Evolutionary conservation across 2,888 invertebrate species (phyloP).

Genomic region (Pollenia labialis): DNA sequence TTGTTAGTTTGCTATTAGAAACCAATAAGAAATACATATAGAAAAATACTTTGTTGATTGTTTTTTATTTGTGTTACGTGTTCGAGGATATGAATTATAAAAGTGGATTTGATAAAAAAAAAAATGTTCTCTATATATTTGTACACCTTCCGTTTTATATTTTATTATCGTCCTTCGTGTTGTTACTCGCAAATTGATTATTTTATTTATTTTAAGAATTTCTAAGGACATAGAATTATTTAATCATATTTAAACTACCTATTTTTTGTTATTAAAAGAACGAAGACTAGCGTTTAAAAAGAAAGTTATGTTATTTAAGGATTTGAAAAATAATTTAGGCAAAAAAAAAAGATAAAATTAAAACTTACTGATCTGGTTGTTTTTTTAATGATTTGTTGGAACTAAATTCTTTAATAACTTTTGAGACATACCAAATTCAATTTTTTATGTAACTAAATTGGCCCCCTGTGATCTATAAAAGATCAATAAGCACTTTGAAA

Average conservation of each 20-base stretch:
- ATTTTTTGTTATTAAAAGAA: not conserved
- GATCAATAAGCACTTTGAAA: too few species aligned
- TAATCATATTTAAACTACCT: conserved; percentile 30
- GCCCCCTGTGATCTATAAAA: too few species aligned
- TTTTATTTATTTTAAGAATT: conserved; percentile 52
- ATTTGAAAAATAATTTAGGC: too few species aligned
- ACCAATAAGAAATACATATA: not conserved
- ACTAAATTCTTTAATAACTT: too few species aligned
- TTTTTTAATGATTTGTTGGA: too few species aligned
- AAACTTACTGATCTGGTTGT: too few species aligned
- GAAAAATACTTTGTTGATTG: conserved; percentile 55
- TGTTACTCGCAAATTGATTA: conserved; percentile 43
- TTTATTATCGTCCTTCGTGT: conserved; percentile 32
- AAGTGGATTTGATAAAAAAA: not conserved
- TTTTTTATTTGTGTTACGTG: conserved; percentile 37
- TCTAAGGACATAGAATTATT: conserved; percentile 27
- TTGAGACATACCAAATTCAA: too few species aligned
- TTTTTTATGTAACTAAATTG: too few species aligned
- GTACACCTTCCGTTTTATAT: conserved; percentile 13
- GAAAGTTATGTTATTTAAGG: too few species aligned
- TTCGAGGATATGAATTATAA: not conserved
- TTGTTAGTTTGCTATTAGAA: conserved; percentile 20
- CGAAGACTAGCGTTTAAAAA: not conserved
- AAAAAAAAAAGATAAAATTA: too few species aligned
- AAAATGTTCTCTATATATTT: not conserved